Evolutionary conservation across 2,113 vertebrate genomes (phyloP), one percentile per base, ranked within the genome.

Genomic region (Pangasianodon hypophthalmus): DNA sequence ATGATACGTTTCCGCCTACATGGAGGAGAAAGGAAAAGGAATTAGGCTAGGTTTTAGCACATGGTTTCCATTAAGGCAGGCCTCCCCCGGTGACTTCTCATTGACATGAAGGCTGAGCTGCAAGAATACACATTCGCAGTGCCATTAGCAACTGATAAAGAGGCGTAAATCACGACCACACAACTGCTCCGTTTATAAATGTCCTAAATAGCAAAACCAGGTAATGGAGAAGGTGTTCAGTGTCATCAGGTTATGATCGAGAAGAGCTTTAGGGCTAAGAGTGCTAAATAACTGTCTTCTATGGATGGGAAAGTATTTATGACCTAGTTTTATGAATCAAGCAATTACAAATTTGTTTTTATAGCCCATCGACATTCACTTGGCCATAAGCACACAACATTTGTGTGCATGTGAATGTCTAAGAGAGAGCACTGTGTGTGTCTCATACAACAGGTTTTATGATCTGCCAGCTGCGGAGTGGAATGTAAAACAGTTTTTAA

Each of bases 11-110:
- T 83, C 46, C 73, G 3, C 88, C 82, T 64, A 60, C 44, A 84
- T 69, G 19, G 24, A 86, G 64, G 88, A 85, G 82, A 87, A 77
- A 75, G 50, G 82, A 89, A 62, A 29, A 64, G 52, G 29, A 60
- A 73, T 56, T 80, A 64, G 79, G 62, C 52, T 67, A 69, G 71
- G 77, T 50, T 84, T 73, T 54, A 52, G 73, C 92, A 92, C 89
- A 91, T 91, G 92, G 89, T 87, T 90, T 90, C 77, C 82, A 91
- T 92, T 91, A 91, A 80, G 75, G 58, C 73, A 88, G 88, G 88
- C 89, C 86, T 89, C 81, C 88, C 90, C 56, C 56, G 82, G 88
- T 75, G 88, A 91, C 80, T 75, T 71, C 73, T 90, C 82, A 85
- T 56, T 84, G 86, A 91, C 91, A 88, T 90, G 62, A 58, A 89